Percentiles rank a stretch among this genome's conserved stretches.
Conservation (phyloP, 2,797 vertebrate species). For the Triplophysa yarkandensis region DNA sequence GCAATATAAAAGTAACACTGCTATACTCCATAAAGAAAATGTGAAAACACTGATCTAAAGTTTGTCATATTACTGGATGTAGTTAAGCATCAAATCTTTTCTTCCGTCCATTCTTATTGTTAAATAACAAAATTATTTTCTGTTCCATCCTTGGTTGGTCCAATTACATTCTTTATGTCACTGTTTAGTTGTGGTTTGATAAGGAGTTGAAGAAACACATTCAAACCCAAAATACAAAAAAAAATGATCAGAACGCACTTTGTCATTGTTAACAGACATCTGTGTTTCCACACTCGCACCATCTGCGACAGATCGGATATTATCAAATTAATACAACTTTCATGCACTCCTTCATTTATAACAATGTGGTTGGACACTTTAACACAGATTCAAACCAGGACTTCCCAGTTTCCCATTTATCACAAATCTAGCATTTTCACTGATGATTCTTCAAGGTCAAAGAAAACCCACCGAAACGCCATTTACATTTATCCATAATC, state of each 20-base stretch:
- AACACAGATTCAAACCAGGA: background rate
- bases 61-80: background rate
- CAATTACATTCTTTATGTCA: background rate
- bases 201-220: background rate
- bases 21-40: background rate
- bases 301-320: background rate
- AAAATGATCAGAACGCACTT: background rate
- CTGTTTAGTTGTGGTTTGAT: background rate
- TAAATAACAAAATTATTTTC: background rate
- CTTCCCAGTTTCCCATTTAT: background rate
- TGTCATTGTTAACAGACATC: constrained; percentile 10
- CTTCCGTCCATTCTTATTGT: background rate
- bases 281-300: background rate
- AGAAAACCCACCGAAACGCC: background rate
- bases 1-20: background rate
- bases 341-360: background rate
- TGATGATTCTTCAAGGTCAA: background rate
- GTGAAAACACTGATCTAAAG: background rate
- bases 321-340: background rate
- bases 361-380: background rate
- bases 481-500: background rate
- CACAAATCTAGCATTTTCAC: no score
- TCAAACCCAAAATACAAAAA: background rate
- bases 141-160: background rate
- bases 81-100: background rate